Conservation (phyloP, 64 coral and sea anemone genomes). For the Pocillopora verrucosa region DNA sequence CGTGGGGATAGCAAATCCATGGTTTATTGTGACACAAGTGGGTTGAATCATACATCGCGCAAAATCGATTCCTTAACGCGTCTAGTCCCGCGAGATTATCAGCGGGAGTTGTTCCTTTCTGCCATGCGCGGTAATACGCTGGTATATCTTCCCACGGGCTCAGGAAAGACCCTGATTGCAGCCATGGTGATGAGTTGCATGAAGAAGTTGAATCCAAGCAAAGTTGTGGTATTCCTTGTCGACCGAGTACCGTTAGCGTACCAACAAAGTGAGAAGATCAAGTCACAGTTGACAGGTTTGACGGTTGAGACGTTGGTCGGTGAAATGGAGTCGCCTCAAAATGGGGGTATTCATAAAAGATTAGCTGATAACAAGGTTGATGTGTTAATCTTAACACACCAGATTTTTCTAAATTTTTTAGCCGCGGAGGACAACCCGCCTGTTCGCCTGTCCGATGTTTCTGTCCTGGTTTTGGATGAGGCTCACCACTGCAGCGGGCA, state of each 20-base stretch:
- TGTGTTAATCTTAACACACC: conserved; percentile 76
- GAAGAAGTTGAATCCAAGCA: conserved; percentile 79
- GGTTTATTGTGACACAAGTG: conserved; percentile 73
- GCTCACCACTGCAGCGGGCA: conserved; percentile 81
- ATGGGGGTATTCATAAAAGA: conserved; percentile 19
- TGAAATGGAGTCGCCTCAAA: conserved; percentile 41
- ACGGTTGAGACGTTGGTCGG: conserved; percentile 64
- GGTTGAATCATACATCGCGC: conserved; percentile 17
- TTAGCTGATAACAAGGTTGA: conserved; percentile 61
- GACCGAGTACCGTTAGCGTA: conserved; percentile 83
- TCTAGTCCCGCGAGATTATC: conserved; percentile 78
- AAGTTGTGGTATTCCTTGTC: conserved; percentile 80
- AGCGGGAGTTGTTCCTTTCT: conserved; percentile 71
- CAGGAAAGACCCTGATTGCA: conserved; percentile 88
- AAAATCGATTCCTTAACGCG: conserved; percentile 51
- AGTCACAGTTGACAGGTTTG: conserved; percentile 51
- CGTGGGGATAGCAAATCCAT: conserved; percentile 4
- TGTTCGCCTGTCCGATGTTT: conserved; percentile 61
- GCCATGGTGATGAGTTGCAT: conserved; percentile 87
- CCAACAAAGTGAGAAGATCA: conserved; percentile 87
- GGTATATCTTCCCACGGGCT: conserved; percentile 81
- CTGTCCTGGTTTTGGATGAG: conserved; percentile 82
- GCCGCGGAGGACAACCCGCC: conserved; percentile 15
- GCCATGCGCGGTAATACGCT: conserved; percentile 46
- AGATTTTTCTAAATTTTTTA: conserved; percentile 83